phyloP scores from a whole-genome alignment of 2,888 invertebrate species.

The Drosophila ustulata region DNA sequence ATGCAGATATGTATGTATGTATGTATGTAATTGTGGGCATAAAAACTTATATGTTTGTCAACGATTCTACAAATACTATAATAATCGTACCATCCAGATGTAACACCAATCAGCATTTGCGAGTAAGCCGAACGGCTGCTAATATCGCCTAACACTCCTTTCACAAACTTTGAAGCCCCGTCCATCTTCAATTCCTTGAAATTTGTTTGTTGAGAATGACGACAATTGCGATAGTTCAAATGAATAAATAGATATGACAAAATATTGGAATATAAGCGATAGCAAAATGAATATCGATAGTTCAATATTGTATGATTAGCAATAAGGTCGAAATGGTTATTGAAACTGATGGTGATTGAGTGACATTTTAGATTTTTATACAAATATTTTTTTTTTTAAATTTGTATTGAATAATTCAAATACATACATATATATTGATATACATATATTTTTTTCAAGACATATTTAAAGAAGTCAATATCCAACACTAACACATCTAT shows the following conservation, averaged over 20 bases:
- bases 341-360: too few species aligned
- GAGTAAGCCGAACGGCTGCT: slow-evolving; percentile 94
- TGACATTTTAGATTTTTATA: too few species aligned
- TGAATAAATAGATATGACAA: slow-evolving; percentile 3
- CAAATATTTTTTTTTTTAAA: too few species aligned
- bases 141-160: slow-evolving; percentile 89
- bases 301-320: neutral
- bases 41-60: neutral
- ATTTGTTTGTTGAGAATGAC: slow-evolving; percentile 20
- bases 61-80: slow-evolving; percentile 12
- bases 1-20: neutral
- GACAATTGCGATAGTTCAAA: slow-evolving; percentile 5
- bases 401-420: too few species aligned
- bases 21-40: neutral
- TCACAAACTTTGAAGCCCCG: slow-evolving; percentile 89
- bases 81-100: slow-evolving; percentile 93
- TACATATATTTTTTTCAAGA: too few species aligned
- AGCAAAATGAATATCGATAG: slow-evolving; percentile 3
- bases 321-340: too few species aligned
- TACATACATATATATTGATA: too few species aligned
- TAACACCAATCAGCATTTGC: slow-evolving; percentile 94
- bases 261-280: neutral
- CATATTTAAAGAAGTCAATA: too few species aligned
- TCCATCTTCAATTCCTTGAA: slow-evolving; percentile 85
- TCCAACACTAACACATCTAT: too few species aligned